These are phyloP conservation scores for Oophaga sylvatica DNA, from an alignment of 2,797 vertebrate genomes.

Conservation along the genomic window DNA sequence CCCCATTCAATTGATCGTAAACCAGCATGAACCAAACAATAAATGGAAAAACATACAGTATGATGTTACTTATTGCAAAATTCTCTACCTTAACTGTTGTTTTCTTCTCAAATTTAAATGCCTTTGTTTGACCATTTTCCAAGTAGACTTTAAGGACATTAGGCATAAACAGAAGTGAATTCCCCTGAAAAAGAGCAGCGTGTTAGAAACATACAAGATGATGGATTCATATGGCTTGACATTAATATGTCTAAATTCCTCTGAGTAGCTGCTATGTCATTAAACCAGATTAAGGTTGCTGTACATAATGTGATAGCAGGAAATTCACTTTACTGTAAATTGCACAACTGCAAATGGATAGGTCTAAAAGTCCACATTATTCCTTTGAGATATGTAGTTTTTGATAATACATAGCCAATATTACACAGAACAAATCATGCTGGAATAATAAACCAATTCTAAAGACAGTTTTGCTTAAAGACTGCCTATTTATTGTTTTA, in stretches of 20 bases:
- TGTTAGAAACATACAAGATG: conserved; percentile 30
- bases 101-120: conserved; percentile 91
- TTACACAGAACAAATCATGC: neutral
- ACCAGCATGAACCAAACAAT: neutral
- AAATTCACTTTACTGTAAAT: conserved; percentile 28
- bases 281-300: conserved; percentile 26
- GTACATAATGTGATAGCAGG: conserved; percentile 18
- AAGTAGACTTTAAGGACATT: conserved; percentile 96
- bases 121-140: conserved; percentile 98
- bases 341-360: conserved; percentile 3
- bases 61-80: neutral
- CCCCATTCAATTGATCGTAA: neutral
- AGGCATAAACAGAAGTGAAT: conserved; percentile 93
- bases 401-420: neutral
- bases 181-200: conserved; percentile 81
- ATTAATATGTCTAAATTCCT: conserved; percentile 5
- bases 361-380: neutral
- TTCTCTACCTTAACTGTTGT: conserved; percentile 92
- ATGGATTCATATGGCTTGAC: neutral
- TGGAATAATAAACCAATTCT: neutral
- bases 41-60: neutral
- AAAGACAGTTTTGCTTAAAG: neutral
- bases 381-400: neutral
- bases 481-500: neutral
- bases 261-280: neutral